Base-by-base conservation (phyloP, 2,797 vertebrate genomes). In the Malacoctenus gilli region DNA sequence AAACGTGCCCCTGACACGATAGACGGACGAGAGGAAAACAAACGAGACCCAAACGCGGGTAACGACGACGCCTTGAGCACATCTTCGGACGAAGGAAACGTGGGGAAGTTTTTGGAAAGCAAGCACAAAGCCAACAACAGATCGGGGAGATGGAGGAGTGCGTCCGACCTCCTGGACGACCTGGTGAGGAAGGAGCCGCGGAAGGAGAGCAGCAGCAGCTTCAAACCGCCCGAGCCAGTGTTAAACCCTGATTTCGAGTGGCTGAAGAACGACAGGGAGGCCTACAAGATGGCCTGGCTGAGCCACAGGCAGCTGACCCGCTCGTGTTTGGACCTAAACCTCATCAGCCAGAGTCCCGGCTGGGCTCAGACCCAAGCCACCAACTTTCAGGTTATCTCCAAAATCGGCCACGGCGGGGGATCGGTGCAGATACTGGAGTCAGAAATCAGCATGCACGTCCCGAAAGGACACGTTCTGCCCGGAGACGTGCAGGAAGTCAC, bases 271-370 rank as follows among this genome's bases (percentile, higher is more conserved):
- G 94, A 99, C 59, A 92, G 95, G 4, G 95, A 98, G 63, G 97
- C 96, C 56, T 98, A 98, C 77, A 98, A 93, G 82, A 93, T 94
- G 92, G 96, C 96, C 62, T 99, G 97, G 97, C 67, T 99, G 77
- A 98, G 93, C 85, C 96, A 97, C 48, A 91, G 95, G 39, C 96
- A 98, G 68, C 84, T 99, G 18, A 94, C 96, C 0, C 90, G 95
- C 4, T 99, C 97, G 16, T 99, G 96, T 59, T 69, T 98, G 60
- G 94, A 98, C 88, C 87, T 98, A 53, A 94, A 94, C 51, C 71
- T 92, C 37, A 94, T 95, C 72, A 95, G 93, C 77, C 94, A 94
- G 58, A 97, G 92, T 71, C 95, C 89, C 2, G 97, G 97, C n/a
- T 99, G 97, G 97, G 94, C 95, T 57, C 97, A 99, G 85, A 99